phyloP scores from a whole-genome alignment of 2,113 vertebrate species.

The Equus przewalskii region DNA sequence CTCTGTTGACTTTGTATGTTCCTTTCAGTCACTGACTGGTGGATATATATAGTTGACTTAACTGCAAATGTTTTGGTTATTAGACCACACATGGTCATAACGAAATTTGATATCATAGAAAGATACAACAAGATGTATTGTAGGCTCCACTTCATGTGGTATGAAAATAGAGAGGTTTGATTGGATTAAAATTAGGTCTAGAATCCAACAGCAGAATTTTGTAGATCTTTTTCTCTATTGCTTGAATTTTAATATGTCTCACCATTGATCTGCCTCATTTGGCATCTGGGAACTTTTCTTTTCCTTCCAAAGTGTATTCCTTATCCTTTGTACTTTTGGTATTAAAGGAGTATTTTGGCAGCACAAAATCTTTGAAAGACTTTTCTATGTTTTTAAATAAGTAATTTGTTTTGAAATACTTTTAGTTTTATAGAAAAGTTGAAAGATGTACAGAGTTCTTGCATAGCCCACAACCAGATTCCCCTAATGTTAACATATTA shows the following conservation, averaged over 20 bases:
- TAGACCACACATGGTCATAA: neutral
- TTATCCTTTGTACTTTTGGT: neutral
- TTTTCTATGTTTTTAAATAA: neutral
- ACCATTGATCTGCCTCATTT: neutral
- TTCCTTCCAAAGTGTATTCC: neutral
- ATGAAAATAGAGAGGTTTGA: neutral
- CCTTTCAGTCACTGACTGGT: neutral
- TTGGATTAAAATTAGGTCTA: neutral
- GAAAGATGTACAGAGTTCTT: neutral
- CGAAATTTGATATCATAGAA: neutral
- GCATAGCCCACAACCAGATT: neutral
- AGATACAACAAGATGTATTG: neutral
- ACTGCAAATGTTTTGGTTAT: neutral
- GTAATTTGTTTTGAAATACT: neutral
- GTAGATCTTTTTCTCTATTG: neutral
- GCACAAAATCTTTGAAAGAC: neutral
- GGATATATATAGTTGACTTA: neutral
- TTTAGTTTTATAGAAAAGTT: neutral
- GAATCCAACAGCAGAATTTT: neutral
- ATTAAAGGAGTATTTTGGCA: neutral
- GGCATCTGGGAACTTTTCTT: neutral
- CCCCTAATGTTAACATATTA: neutral
- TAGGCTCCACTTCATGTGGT: neutral
- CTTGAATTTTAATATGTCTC: neutral
- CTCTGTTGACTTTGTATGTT: neutral